These are phyloP conservation scores for Knipowitschia caucasica DNA, from an alignment of 2,797 vertebrate species.

Conservation along the genomic window DNA sequence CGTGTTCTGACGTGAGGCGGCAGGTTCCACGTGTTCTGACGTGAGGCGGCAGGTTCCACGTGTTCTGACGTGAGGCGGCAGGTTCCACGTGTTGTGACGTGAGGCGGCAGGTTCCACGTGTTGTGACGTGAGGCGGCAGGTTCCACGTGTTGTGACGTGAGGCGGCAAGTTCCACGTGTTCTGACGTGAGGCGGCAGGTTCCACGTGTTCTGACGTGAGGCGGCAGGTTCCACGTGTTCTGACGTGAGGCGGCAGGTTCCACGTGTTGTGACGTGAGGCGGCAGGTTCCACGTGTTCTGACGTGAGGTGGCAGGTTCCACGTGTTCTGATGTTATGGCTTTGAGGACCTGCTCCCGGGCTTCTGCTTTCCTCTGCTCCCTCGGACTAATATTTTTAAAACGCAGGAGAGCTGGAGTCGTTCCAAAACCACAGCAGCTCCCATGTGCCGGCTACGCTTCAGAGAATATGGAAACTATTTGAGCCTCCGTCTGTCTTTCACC, in stretches of 20 bases:
- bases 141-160: slow-evolving; percentile 24
- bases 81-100: slow-evolving; percentile 21
- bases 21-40: slow-evolving; percentile 17
- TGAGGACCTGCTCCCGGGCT: slow-evolving; percentile 29
- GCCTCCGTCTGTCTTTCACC: slow-evolving; percentile 16
- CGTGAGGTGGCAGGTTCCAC: slow-evolving; percentile 15
- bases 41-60: slow-evolving; percentile 12
- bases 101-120: slow-evolving; percentile 10
- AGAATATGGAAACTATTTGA: slow-evolving; percentile 49
- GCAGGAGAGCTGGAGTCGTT: slow-evolving; percentile 20
- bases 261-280: slow-evolving; percentile 25
- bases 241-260: slow-evolving; percentile 16
- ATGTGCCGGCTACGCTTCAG: slow-evolving; percentile 32
- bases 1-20: slow-evolving; percentile 28
- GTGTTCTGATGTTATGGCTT: slow-evolving; percentile 31
- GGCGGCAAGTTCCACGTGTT: slow-evolving; percentile 9
- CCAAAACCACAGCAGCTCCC: slow-evolving; percentile 45
- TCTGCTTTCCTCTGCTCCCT: slow-evolving; percentile 45
- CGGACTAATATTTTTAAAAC: slow-evolving; percentile 33
- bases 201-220: slow-evolving; percentile 25
- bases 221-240: slow-evolving; percentile 16
- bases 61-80: slow-evolving; percentile 27
- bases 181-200: slow-evolving; percentile 21
- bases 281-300: slow-evolving; percentile 16
- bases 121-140: slow-evolving; percentile 23